Evolutionary conservation across 2,113 vertebrate species (phyloP), one percentile per base, ranked within the genome.

Genomic region (Chloropsis hardwickii): DNA sequence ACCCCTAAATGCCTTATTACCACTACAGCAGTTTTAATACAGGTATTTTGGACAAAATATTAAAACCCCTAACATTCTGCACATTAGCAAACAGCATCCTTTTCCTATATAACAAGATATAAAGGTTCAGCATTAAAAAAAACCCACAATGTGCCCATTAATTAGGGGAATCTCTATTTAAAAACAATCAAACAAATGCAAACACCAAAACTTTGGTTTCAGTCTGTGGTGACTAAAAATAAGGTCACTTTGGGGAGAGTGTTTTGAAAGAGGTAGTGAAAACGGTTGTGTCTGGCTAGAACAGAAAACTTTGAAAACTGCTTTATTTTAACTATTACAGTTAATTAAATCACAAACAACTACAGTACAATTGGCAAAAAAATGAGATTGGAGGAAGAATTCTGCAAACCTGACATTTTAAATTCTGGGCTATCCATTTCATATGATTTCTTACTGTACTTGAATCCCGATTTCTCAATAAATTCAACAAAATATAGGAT

Each of bases 391-490:
- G 33, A 82, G 80, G 45, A 54, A 65, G 6, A 78, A 60, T 66
- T 79, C 74, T 81, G 9, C 20, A 86, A 80, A 74, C 13, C 2
- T 37, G n/a, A 67, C 2, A 48, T 62, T 88, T 90, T 66, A 74
- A 66, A 24, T 84, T 67, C 47, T 27, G 29, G 42, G 39, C 11
- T 69, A 33, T 80, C 57, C 8, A 17, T 81, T 93, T 91, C 42
- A 9, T 23, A 14, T 19, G 18, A 73, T 90, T 95, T 90, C 31
- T 77, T 44, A 67, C 44, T 3, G 35, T 51, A 33, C 7, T 81
- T 58, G 70, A 83, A 78, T 57, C 65, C 21, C 11, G 10, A 77
- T 81, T 94, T 93, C 45, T 94, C 53, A 33, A 64, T 16, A 83
- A 90, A 67, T 81, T 83, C 48, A 86, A 14, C 28, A 81, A 92